Evolutionary conservation across 2,888 invertebrate genomes (phyloP), one percentile per base, ranked within the genome.

Genomic region (Ophion costatus): DNA sequence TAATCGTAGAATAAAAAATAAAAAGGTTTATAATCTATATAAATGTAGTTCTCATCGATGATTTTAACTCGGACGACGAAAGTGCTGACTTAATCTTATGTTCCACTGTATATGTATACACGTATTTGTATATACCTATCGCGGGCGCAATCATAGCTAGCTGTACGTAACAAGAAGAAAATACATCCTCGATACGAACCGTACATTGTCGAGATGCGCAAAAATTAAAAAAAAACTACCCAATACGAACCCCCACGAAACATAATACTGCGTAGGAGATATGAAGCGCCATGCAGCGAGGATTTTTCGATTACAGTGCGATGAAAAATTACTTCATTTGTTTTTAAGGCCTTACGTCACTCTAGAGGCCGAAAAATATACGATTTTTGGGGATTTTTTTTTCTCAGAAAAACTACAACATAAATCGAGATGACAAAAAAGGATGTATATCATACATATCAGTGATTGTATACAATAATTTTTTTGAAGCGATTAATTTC

Each of bases 41-140:
- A n/a, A n/a, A n/a, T n/a, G n/a, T n/a, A n/a, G n/a, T n/a, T n/a
- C n/a, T n/a, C n/a, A n/a, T n/a, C n/a, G n/a, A n/a, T n/a, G 85
- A 85, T 86, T 87, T 85, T 85, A 83, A 85, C 80, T 20, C 79
- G 76, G 79, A 87, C 70, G 56, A 42, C 82, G 85, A 85, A 86
- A 86, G 79, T 81, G 81, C 84, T 81, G 77, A 71, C 56, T 71
- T 77, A 77, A 73, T 80, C 84, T 66, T 70, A 76, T 71, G 71
- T 56, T 51, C 76, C 42, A 61, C 64, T 64, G 42, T 56, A 75
- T n/a, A 11, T 17, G 45, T 45, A 67, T 69, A 51, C 29, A 42
- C 29, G 20, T 20, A 42, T 69, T 66, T 38, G 61, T 56, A 38
- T 59, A 69, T 75, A 63, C 20, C 51, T 29, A n/a, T 42, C 6